These are phyloP conservation scores for Amphiduros pacificus DNA, from an alignment of 2,888 invertebrate genomes.

Conservation along the genomic window DNA sequence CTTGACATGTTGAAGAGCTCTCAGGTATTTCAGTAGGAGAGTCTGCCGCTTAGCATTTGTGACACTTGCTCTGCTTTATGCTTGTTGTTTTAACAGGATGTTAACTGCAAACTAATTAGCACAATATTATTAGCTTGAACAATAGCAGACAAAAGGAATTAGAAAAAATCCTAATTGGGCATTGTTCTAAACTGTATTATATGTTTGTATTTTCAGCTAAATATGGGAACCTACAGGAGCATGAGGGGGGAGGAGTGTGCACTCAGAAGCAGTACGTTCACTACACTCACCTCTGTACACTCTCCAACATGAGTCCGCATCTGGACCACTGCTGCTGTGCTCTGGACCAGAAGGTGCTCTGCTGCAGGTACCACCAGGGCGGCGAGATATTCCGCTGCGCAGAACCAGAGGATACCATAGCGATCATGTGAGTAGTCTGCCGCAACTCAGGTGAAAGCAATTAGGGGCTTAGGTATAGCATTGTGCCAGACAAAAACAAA, in stretches of 20 bases:
- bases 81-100: no score
- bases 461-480: no score
- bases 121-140: no score
- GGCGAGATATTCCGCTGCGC: slow-evolving; percentile 30
- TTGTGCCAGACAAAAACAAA: no score
- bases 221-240: neutral
- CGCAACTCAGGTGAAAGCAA: neutral
- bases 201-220: slow-evolving; percentile 7
- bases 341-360: slow-evolving; percentile 20
- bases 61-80: no score
- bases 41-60: no score
- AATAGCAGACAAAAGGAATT: no score
- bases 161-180: no score
- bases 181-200: neutral
- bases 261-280: slow-evolving; percentile 25
- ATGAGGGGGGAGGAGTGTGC: slow-evolving; percentile 11
- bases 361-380: slow-evolving; percentile 30
- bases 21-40: no score
- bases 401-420: slow-evolving; percentile 26
- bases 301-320: slow-evolving; percentile 28
- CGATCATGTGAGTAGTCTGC: slow-evolving; percentile 4
- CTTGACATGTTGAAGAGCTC: no score
- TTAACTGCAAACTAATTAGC: no score
- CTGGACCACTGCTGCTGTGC: slow-evolving; percentile 32
- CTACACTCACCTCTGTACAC: slow-evolving; percentile 31